phyloP scores from a whole-genome alignment of 2,113 vertebrate genomes.

The Trachemys scripta region DNA sequence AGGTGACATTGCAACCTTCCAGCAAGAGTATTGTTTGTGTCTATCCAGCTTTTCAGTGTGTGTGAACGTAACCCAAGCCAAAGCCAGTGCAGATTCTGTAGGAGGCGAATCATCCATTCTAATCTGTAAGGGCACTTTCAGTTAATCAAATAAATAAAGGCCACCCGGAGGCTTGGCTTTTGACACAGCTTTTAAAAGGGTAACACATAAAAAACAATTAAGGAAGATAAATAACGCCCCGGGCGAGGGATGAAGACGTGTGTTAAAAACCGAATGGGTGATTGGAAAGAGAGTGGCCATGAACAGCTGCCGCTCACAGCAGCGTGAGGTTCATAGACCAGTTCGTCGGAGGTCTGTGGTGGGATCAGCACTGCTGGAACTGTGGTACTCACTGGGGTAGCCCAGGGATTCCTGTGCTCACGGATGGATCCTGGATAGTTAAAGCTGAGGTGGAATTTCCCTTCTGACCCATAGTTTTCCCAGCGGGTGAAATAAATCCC shows the following conservation, averaged over 20 bases:
- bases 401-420: not conserved
- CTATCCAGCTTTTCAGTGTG: not conserved
- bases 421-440: not conserved
- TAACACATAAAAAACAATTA: not conserved
- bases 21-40: not conserved
- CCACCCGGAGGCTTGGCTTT: not conserved
- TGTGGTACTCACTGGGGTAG: not conserved
- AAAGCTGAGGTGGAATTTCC: not conserved
- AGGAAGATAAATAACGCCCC: not conserved
- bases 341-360: not conserved
- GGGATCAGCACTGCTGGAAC: not conserved
- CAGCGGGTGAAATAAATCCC: not conserved
- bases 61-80: not conserved
- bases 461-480: not conserved
- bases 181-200: not conserved
- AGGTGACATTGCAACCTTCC: too few species aligned
- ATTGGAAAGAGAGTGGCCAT: too few species aligned
- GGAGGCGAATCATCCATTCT: not conserved
- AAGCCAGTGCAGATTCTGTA: not conserved
- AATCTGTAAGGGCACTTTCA: fast-evolving
- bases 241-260: not conserved
- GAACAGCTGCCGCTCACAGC: not conserved
- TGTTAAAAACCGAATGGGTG: not conserved
- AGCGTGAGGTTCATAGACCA: too few species aligned
- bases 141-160: not conserved